Conservation (phyloP, 2,888 invertebrate species). For the Agelastica alni region DNA sequence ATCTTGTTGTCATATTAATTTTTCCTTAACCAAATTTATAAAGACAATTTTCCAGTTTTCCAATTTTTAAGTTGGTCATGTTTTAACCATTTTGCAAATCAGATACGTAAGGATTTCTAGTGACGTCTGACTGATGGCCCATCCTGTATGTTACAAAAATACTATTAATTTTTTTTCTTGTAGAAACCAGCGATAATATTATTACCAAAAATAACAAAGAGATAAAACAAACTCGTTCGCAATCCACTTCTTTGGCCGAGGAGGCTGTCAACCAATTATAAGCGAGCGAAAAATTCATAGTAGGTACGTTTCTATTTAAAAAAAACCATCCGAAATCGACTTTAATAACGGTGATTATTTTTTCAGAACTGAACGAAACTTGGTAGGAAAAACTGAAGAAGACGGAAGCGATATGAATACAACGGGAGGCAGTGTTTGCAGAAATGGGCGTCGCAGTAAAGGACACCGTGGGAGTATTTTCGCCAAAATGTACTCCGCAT, state of each 20-base stretch:
- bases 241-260: slow-evolving; percentile 76
- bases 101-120: too few species aligned
- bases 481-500: slow-evolving; percentile 98
- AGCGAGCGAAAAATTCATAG: slow-evolving; percentile 98
- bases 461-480: slow-evolving; percentile 97
- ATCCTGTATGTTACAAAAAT: too few species aligned
- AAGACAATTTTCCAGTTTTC: too few species aligned
- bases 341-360: too few species aligned
- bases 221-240: slow-evolving; percentile 49
- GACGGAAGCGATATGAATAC: slow-evolving; percentile 93
- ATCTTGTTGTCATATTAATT: too few species aligned
- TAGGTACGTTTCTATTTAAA: slow-evolving; percentile 63
- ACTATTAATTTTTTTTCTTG: slow-evolving; percentile 15
- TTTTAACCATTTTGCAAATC: too few species aligned
- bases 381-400: slow-evolving; percentile 99
- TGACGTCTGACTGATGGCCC: too few species aligned
- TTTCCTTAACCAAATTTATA: too few species aligned
- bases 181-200: slow-evolving; percentile 39
- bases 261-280: slow-evolving; percentile 97
- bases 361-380: slow-evolving; percentile 93
- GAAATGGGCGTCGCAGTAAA: slow-evolving; percentile 98
- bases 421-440: slow-evolving; percentile 95
- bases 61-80: too few species aligned
- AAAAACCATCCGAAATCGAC: not conserved
- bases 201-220: slow-evolving; percentile 47